phyloP scores from a whole-genome alignment of 2,113 vertebrate genomes.

The Jaculus jaculus region DNA sequence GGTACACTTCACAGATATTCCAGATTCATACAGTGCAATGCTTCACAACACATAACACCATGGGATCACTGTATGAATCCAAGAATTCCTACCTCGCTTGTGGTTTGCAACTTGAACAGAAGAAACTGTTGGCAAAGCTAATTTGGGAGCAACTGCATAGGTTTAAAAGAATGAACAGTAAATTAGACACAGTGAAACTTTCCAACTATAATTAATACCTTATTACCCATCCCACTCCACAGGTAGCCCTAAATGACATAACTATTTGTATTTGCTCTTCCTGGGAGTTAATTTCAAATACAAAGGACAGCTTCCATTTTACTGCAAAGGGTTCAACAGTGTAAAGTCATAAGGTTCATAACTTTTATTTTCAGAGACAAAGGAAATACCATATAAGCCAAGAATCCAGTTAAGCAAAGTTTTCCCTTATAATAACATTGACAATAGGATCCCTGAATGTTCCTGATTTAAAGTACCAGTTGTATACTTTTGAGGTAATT shows the following conservation, averaged over 20 bases:
- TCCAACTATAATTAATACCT: conserved; percentile 65
- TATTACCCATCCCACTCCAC: conserved; percentile 67
- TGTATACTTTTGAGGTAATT: background rate
- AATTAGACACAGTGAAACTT: conserved; percentile 84
- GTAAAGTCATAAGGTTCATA: conserved; percentile 14
- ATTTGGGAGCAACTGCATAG: conserved; percentile 94
- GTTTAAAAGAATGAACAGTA: conserved; percentile 87
- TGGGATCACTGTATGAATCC: conserved; percentile 90
- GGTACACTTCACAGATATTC: conserved; percentile 87
- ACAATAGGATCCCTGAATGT: background rate
- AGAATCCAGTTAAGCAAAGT: background rate
- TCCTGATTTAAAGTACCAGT: background rate
- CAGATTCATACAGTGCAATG: conserved; percentile 89
- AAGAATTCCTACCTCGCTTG: conserved; percentile 97
- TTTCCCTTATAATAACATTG: background rate
- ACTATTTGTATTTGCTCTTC: background rate
- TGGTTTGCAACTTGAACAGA: conserved; percentile 97
- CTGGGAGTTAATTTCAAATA: conserved; percentile 33
- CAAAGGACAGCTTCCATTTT: conserved; percentile 4
- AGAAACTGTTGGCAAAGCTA: conserved; percentile 96
- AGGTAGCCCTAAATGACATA: conserved; percentile 42
- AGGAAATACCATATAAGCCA: background rate
- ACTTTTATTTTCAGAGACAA: conserved; percentile 10
- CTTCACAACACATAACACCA: conserved; percentile 85
- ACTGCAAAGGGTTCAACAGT: conserved; percentile 33